Evolutionary conservation across 2,797 vertebrate genomes (phyloP).

Genomic region (Megalops cyprinoides): DNA sequence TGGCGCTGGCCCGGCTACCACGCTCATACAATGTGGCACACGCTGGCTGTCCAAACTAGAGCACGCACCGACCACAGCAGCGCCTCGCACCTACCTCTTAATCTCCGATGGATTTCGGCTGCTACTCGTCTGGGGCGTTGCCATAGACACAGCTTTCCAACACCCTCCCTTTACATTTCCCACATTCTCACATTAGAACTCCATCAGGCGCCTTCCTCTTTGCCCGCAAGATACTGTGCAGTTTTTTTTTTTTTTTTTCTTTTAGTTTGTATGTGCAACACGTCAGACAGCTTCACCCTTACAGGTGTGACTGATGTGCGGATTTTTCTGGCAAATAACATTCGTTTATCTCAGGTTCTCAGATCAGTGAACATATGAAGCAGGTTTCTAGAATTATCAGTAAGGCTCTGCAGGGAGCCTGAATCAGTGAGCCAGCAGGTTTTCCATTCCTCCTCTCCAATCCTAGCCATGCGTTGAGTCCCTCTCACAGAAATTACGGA

Average conservation of each 20-base stretch:
- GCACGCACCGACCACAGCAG: neutral
- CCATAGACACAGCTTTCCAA: constrained; percentile 59
- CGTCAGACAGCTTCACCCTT: neutral
- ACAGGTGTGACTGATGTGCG: neutral
- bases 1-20: neutral
- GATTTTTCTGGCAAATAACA: neutral
- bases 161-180: constrained; percentile 59
- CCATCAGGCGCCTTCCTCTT: neutral
- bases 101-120: constrained; percentile 61
- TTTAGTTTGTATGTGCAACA: neutral
- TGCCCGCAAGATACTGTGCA: neutral
- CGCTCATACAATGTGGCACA: neutral
- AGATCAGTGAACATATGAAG: neutral
- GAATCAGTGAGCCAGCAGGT: neutral
- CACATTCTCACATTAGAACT: constrained; percentile 32
- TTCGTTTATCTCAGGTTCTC: neutral
- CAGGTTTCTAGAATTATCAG: neutral
- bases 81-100: constrained; percentile 42
- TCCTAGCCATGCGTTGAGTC: neutral
- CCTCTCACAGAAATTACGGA: neutral
- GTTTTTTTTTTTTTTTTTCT: too few relatives aligned
- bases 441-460: neutral
- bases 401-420: neutral
- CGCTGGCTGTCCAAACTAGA: neutral
- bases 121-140: constrained; percentile 62